Base-by-base conservation (phyloP, 2,888 invertebrate species). In the Rhingia rostrata region DNA sequence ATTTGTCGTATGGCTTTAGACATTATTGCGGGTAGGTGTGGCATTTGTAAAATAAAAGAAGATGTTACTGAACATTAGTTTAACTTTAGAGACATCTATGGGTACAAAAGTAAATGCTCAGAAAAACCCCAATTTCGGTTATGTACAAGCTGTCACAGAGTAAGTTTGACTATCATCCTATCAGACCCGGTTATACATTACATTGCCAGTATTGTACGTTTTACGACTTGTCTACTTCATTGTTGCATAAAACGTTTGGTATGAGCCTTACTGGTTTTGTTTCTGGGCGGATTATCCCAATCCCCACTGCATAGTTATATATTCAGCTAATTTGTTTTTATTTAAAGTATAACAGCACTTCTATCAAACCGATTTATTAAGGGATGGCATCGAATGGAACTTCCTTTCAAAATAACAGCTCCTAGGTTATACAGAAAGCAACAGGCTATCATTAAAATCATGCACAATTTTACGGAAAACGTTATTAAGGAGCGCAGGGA, bases 101-200 rank as follows among this genome's bases (percentile, higher is more conserved):
- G 90, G 90, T 33, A 89, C 89, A 4, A 89, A 88, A 66, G 87
- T 90, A 3, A 86, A 90, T 86, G 90, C 90, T 0, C 96, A 96
- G 89, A 91, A 91, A 53, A 92, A 95, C 88, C 92, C 92, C 3
- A 92, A 95, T 61, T 94, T 95, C 0, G 93, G 94, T 87, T 96
- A 96, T 89, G 95, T 96, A 0, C 92, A 93, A 87, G 94, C 95
- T n/a, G 94, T 96, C 47, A 93, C 94, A 89, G 92, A 92, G 95
- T 95, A 91, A 88, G 88, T 87, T n/a, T n/a, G 41, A 10, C 5
- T 30, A 22, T 22, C 22, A 22, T 22, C 22, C 22, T 22, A 2
- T 22, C 2, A 22, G 22, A 22, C 2, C 22, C 22, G 22, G 22
- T 22, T 22, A 22, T 22, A 22, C 22, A 22, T 2, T 22, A 22